Conservation (phyloP, 1,140 invertebrate genomes). For the Pinna nobilis region DNA sequence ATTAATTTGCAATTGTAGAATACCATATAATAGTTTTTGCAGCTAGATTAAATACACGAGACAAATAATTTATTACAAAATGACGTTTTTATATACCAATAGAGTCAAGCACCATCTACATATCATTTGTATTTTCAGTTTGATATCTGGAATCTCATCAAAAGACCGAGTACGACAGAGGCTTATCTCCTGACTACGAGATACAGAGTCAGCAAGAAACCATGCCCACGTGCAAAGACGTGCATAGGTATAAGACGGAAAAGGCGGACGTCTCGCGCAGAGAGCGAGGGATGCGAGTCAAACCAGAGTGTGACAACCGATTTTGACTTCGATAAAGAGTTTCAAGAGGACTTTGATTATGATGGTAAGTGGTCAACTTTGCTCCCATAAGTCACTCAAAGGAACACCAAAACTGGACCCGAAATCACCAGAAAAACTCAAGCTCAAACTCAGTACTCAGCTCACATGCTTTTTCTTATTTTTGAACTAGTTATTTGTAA, state of each 20-base stretch:
- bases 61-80: too few species aligned
- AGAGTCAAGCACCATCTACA: too few species aligned
- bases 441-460: too few species aligned
- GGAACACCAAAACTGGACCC: too few species aligned
- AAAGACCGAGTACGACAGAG: constrained; percentile 41
- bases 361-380: constrained; percentile 38
- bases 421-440: too few species aligned
- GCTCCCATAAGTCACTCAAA: too few species aligned
- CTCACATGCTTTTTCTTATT: too few species aligned
- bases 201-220: constrained; percentile 41
- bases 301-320: constrained; percentile 19
- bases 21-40: too few species aligned
- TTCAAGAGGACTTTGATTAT: constrained; percentile 47
- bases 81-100: too few species aligned
- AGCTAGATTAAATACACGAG: too few species aligned
- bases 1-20: too few species aligned
- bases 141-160: constrained; percentile 49
- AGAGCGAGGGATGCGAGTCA: constrained; percentile 40
- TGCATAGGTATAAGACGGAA: constrained; percentile 33
- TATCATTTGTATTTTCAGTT: constrained; percentile 32
- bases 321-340: constrained; percentile 46
- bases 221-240: constrained; percentile 39
- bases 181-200: constrained; percentile 46
- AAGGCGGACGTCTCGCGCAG: constrained; percentile 23
- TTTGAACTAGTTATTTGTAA: too few species aligned